phyloP scores from a whole-genome alignment of 2,888 invertebrate genomes.

The Bimastos eiseni region DNA sequence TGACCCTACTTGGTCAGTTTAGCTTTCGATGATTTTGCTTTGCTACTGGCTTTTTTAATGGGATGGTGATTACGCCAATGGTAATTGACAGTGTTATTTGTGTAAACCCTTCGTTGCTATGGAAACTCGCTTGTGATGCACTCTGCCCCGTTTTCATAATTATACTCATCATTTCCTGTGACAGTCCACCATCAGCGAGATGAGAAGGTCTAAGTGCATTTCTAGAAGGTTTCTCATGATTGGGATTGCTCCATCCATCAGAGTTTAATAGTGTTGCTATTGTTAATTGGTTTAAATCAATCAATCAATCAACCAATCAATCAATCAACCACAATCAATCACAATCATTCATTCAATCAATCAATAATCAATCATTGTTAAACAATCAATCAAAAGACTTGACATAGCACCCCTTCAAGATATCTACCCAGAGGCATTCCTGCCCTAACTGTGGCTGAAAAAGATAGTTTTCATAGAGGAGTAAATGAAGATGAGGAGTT shows the following conservation, averaged over 20 bases:
- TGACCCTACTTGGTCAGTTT: background rate
- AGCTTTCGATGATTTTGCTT: background rate
- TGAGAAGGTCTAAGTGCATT: background rate
- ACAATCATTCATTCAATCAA: no score
- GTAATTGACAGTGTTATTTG: background rate
- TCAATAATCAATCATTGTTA: no score
- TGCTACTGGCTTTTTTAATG: background rate
- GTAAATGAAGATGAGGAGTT: no score
- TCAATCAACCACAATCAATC: no score
- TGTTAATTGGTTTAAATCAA: no score
- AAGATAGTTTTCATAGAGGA: no score
- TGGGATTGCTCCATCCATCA: background rate
- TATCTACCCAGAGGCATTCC: no score
- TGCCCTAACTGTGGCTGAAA: no score
- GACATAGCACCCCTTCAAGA: no score
- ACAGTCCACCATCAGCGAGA: background rate
- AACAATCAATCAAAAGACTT: no score
- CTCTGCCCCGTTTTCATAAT: background rate
- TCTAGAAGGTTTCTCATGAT: background rate
- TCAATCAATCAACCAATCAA: no score
- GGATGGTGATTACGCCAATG: background rate
- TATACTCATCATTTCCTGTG: background rate
- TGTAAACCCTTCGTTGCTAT: background rate
- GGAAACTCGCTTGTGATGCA: background rate
- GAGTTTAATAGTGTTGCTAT: background rate